Evolutionary conservation across 1,140 invertebrate genomes (phyloP), one percentile per base, ranked within the genome.

Genomic region (Caenorhabditis latens): DNA sequence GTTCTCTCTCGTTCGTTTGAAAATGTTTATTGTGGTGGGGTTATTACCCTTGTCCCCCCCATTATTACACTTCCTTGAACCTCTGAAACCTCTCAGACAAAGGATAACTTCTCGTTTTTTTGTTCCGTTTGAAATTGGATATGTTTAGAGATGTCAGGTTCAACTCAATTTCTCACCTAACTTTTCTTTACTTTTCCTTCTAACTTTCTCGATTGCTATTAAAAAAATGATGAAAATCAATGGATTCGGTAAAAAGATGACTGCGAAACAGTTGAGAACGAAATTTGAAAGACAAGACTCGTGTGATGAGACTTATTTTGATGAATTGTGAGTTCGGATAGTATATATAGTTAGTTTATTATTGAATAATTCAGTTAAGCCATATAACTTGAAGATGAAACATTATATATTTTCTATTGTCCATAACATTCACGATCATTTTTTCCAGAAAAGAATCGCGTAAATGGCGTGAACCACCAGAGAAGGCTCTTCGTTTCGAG

Each of bases 401-500:
- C 32, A 32, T 0, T 53, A 53, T 53, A 53, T 11, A n/a, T 61
- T 32, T 32, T 32, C 32, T 32, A 32, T 2, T 55, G 2, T 21
- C 19, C 4, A n/a, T n/a, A n/a, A 32, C 9, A 21, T 21, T n/a
- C n/a, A n/a, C n/a, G 0, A 7, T 8, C 19, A n/a, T 61, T 8
- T 61, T 61, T 86, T 86, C 32, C 75, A 86, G 86, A 55, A 83
- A 71, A 55, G 75, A 86, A 53, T 86, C 86, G 0, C 50, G 86
- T 63, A 84, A 83, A 55, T 86, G 67, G 50, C 75, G 71, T 24
- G 86, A 86, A 58, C 86, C 86, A 9, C 21, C 71, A 13, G 86
- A 86, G 24, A 86, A 86, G 57, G 65, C 71, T 6, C 57, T 86
- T 71, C 67, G 86, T 4, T 42, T 53, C 9, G 86, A 86, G 48